Percentiles rank a stretch among this genome's conserved stretches.
phyloP scores from a whole-genome alignment of 2,797 vertebrate species.

The Microctenopoma lineatum region DNA sequence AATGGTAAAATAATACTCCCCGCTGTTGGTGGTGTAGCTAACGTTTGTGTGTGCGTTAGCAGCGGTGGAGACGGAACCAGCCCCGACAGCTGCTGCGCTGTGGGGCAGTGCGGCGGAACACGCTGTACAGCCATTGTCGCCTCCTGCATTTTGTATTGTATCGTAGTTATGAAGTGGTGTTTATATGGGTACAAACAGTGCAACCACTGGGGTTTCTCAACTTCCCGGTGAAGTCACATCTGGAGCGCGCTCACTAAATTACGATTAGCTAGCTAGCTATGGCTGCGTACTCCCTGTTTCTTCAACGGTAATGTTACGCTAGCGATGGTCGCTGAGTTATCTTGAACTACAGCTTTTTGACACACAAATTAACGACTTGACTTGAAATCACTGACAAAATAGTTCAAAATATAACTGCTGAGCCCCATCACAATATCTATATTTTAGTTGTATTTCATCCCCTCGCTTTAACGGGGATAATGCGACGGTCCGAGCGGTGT shows the following conservation, averaged over 20 bases:
- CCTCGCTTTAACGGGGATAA: neutral
- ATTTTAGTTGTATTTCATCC: neutral
- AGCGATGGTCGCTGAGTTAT: constrained; percentile 29
- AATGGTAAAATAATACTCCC: neutral
- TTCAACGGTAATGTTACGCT: neutral
- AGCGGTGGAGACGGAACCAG: constrained; percentile 39
- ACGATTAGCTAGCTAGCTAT: neutral
- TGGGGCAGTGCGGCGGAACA: constrained; percentile 39
- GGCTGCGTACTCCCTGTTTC: constrained; percentile 19
- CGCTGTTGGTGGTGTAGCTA: constrained; percentile 11
- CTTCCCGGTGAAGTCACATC: constrained; percentile 19
- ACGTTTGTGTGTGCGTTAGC: constrained; percentile 14
- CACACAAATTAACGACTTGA: neutral
- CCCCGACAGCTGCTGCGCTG: constrained; percentile 47
- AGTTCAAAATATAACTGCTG: neutral
- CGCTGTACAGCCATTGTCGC: rapidly evolving
- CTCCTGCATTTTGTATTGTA: neutral
- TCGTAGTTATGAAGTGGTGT: rapidly evolving
- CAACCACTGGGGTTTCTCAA: neutral
- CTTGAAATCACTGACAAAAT: rapidly evolving
- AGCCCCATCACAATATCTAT: rapidly evolving
- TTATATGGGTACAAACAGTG: rapidly evolving
- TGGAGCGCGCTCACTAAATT: constrained; percentile 28
- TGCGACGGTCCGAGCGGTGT: constrained; percentile 14
- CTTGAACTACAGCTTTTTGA: neutral